Evolutionary conservation across 1,140 invertebrate genomes (phyloP), one percentile per base, ranked within the genome.

Genomic region (Battus philenor): DNA sequence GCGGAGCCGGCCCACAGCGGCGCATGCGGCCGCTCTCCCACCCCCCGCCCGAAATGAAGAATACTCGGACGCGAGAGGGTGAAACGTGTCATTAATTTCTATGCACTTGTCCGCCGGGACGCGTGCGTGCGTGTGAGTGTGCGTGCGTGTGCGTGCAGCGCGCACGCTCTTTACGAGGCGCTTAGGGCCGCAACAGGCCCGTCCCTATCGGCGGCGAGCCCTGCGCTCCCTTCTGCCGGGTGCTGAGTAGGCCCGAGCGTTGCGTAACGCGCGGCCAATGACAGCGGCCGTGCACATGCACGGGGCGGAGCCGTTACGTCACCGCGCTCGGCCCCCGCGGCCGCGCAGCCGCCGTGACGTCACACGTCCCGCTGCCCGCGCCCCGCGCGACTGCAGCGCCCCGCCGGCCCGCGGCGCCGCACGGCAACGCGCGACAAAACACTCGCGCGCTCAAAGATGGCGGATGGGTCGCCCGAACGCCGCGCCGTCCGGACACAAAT

Each of bases 381-480:
- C 49, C 49, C 58, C 65, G 49, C 46, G 55, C 73, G 71, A 80
- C 51, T 12, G 16, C 60, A 80, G 81, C 80, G 79, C 77, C 72
- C 60, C 61, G 65, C 62, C 69, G 51, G 64, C 46, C 50, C 24
- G 68, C 54, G 81, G 77, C 63, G 59, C 44, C 66, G 47, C 54
- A 50, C 50, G 44, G 60, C 73, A 81, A 82, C 73, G 63, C 47
- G 53, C 67, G 73, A 83, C 81, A 86, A 86, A 84, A 84, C 81
- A 83, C 71, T 84, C 75, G 76, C 63, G 73, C 76, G 69, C 75
- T 82, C 71, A 81, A 86, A 85, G 77, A 87, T 87, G 86, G 82
- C 82, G 84, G 82, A 86, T 81, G 84, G 81, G 77, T 82, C 76
- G 74, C 60, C 68, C 50, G 70, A 70, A 47, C 54, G 67, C 44